phyloP scores from a whole-genome alignment of 2,113 vertebrate species.

The Phycodurus eques region DNA sequence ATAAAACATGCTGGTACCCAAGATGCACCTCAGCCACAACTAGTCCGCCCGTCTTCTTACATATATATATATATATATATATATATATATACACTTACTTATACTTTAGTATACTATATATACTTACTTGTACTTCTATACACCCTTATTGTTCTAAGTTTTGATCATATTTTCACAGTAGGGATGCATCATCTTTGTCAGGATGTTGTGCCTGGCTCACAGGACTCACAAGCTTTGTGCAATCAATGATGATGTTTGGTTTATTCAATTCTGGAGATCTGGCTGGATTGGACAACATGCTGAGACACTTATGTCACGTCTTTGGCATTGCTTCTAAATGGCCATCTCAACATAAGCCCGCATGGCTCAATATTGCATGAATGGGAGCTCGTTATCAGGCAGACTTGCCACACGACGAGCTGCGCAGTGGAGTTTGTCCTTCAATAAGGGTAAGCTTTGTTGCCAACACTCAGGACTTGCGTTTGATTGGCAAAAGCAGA shows the following conservation, averaged over 20 bases:
- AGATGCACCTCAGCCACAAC: too few relatives aligned
- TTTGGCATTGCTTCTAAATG: background rate
- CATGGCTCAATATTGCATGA: background rate
- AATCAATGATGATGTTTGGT: background rate
- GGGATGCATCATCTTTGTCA: background rate
- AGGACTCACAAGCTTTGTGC: background rate
- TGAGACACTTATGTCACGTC: too few relatives aligned
- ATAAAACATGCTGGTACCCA: too few relatives aligned
- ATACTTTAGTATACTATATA: too few relatives aligned
- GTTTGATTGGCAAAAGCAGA: slow-evolving; percentile 46
- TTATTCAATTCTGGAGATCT: too few relatives aligned
- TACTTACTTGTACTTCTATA: too few relatives aligned
- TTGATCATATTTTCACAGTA: too few relatives aligned
- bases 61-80: too few relatives aligned
- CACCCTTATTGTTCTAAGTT: too few relatives aligned
- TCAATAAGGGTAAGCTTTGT: slow-evolving; percentile 53
- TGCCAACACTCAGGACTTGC: slow-evolving; percentile 37
- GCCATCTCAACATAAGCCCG: background rate
- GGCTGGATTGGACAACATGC: too few relatives aligned
- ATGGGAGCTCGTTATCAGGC: slow-evolving; percentile 18
- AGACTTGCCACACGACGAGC: slow-evolving; percentile 14
- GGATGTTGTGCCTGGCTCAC: background rate
- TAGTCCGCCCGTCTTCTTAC: too few relatives aligned
- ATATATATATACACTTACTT: too few relatives aligned
- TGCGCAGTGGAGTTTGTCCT: slow-evolving; percentile 45